Base-by-base conservation (phyloP, 2,113 vertebrate genomes). In the Solea solea region DNA sequence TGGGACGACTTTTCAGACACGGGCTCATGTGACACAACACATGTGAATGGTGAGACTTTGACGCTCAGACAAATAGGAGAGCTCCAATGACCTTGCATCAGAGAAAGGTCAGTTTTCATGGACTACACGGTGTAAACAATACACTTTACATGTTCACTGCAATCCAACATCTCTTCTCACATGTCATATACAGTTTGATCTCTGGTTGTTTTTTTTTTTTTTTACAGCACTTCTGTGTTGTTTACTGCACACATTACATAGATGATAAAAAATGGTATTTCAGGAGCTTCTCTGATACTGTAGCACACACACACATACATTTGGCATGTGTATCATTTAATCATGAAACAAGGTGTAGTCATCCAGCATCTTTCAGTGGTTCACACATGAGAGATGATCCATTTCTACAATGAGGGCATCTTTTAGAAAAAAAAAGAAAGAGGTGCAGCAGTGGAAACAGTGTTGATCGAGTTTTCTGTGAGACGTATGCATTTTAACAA, bases 361-460 rank as follows among this genome's bases (percentile, higher is more conserved):
- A 79, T 86, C 59, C 52, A 3, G 74, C 28, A 11, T 81, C 80
- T 83, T 63, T 88, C 81, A 74, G 80, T 88, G 83, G 86, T 83
- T 83, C 69, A 68, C 48, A 65, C 21, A 5, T 68, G 69, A 74
- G 41, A 79, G 13, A 52, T 8, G 0, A 40, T 2, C 7, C 12
- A 69, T 63, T 65, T 28, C 34, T 56, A 27, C 2, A 0, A 2
- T 48, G 61, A 81, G 13, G 34, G 42, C 72, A 65, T 59, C 13
- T 34, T 41, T 25, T 9, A 16, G 25, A 11, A 53, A 28, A 12
- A 21, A 21, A 21, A 21, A 21, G 21, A 21, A 21, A 21, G 1
- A 21, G 1, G 21, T 41, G 4, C 41, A 15, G 21, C 4, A 41
- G 46, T 71, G 34, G 21, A 61, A 69, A 69, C 11, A 0, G n/a